Evolutionary conservation across 2,888 invertebrate species (phyloP), one percentile per base, ranked within the genome.

Genomic region (Melinopterus prodromus): DNA sequence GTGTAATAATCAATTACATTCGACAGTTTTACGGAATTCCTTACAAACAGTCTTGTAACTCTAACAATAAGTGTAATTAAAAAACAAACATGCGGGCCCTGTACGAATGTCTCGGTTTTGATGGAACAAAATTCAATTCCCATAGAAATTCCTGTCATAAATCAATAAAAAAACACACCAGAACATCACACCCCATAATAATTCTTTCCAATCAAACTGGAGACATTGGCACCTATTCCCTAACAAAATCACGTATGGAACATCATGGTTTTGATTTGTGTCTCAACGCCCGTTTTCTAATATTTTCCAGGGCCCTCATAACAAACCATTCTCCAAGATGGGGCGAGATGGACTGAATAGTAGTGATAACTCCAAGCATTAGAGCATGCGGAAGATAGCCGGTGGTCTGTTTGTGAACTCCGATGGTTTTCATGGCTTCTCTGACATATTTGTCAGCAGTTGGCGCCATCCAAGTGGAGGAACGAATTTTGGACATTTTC

Each of bases 401-500:
- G 0, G 95, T 93, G 0, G 96, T 95, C 77, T 91, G 91, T 14
- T 91, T 90, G 72, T 92, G 90, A 71, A 95, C 92, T 0, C 96
- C 97, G 7, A 96, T 91, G 1, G 95, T 93, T 79, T 90, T 91
- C 1, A 97, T 88, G 0, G 96, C 94, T 0, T 94, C 92, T 79
- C 91, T 90, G 53, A 96, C 96, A 87, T 93, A 97, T 69, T 90
- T 91, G 72, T 93, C 91, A 0, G 97, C 93, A 0, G 93, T 92
- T 0, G 97, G 97, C 0, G 96, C 94, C 90, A 96, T 93, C 89
- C 94, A 91, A 0, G 94, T 93, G 37, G 94, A 91, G 70, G 91
- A 91, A n/a, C 92, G 91, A 80, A 97, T 95, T 85, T 96, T 95
- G 9, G 95, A 94, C 96, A 97, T 96, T 86, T 98, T 98, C 0